Percentiles rank a stretch among this genome's conserved stretches.
Conservation (phyloP, 2,113 vertebrate genomes). For the Phainopepla nitens region DNA sequence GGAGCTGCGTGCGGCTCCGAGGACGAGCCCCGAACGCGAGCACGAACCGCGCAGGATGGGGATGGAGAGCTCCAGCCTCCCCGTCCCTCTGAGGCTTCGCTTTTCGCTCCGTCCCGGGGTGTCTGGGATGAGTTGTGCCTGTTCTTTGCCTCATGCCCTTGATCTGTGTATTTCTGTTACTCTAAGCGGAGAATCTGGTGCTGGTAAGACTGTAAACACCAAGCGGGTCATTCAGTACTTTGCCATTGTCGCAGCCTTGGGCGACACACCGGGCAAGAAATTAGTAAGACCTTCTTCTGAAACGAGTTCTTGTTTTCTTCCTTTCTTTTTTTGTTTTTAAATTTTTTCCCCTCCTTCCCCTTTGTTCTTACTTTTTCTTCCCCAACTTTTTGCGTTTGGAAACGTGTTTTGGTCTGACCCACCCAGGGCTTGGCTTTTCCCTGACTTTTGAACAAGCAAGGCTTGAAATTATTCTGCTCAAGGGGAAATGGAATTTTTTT, state of each 20-base stretch:
- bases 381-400: constrained; percentile 40
- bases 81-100: fast-evolving
- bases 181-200: constrained; percentile 96
- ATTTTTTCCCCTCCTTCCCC: too few relatives aligned
- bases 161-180: constrained; percentile 78
- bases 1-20: background rate
- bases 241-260: constrained; percentile 95
- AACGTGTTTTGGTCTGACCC: constrained; percentile 47
- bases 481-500: constrained; percentile 31
- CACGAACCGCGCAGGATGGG: background rate
- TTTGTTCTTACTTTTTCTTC: background rate
- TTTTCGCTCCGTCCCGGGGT: background rate
- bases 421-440: constrained; percentile 50
- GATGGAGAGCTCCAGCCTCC: fast-evolving
- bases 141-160: constrained; percentile 65
- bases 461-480: constrained; percentile 63
- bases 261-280: constrained; percentile 87
- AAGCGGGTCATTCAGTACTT: constrained; percentile 98
- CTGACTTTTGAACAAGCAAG: constrained; percentile 68
- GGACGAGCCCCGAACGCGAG: background rate
- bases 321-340: background rate
- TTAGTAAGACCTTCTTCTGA: constrained; percentile 73
- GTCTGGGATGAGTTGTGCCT: background rate
- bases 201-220: constrained; percentile 98
- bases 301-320: constrained; percentile 44